Evolutionary conservation across 2,888 invertebrate species (phyloP), one percentile per base, ranked within the genome.

Genomic region (Aphodius granarius): DNA sequence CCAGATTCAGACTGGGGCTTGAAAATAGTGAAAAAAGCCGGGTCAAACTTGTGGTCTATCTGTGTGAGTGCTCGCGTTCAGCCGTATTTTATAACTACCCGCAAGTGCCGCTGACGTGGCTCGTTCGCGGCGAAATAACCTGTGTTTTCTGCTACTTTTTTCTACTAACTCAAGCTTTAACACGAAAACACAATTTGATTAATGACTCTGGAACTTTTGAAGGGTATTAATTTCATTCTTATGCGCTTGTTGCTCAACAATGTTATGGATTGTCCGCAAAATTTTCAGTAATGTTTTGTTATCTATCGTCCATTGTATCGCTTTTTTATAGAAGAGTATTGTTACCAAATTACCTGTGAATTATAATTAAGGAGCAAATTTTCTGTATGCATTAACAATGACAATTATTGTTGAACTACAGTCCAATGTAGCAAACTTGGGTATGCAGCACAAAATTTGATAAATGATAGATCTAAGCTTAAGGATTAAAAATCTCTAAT

Each of bases 81-180:
- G 43, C 65, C 22, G 68, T 68, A 22, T 22, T 68, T 68, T 68
- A 68, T 68, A 68, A 68, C 68, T 22, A 22, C 43, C 20, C 18
- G 68, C 68, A 68, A 68, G 68, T 68, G 68, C 20, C 68, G 68
- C 22, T 68, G 68, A 68, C 68, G 68, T 18, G n/a, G 21, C 20
- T 21, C 68, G 68, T 22, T 68, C 68, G 22, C 68, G 20, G 20
- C 20, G 21, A 68, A 68, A 68, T 68, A 68, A 68, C 68, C 68
- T n/a, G 21, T 68, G 68, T 68, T 68, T 68, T 68, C 68, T 20
- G 68, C 68, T 22, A 68, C 68, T 68, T 68, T 68, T 68, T 43
- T 43, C 43, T 43, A 43, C 43, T 43, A 43, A 43, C 43, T 13
- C 9, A 13, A 13, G 43, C 43, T 43, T 43, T 43, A 43, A 43